Base-by-base conservation (phyloP, 2,797 vertebrate genomes). In the Pseudochirops corinnae region DNA sequence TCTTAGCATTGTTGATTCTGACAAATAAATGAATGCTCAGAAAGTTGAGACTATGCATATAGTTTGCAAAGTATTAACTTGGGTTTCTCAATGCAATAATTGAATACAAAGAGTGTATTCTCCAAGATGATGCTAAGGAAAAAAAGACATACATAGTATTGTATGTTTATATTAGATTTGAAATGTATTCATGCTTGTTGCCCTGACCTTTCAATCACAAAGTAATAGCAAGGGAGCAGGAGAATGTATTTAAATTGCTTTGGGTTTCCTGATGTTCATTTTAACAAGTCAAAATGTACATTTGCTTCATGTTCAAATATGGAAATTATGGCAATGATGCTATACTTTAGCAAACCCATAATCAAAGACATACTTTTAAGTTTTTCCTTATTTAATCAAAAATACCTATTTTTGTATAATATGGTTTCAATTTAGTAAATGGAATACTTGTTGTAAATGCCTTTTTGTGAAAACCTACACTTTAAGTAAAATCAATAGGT, bases 321-420 rank as follows among this genome's bases (percentile, higher is more conserved):
- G 1, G 10, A 97, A 98, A 97, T 96, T 67, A 94, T 74, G 31
- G 18, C 96, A 97, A 97, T 24, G 94, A 33, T 62, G 58, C 92
- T 98, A 95, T 92, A 97, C 92, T 98, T 97, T 95, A 96, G 29
- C 21, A 94, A 95, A 95, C 50, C 95, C 0, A 0, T 91, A 94
- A 92, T 95, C 50, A 0, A 74, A 96, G 50, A 28, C 82, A 90
- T 74, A 2, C 93, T 98, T 97, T 95, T 96, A 92, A 96, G 92
- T 94, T 97, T 14, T 92, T 96, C 55, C 14, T 46, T 33, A 93
- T 96, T 94, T 96, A 96, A 96, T 95, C 96, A 97, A 98, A 97
- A 92, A 62, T 74, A 87, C 74, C 1, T 0, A 90, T 96, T 96
- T 96, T 56, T 18, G 60, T 91, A 14, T 24, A 33, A n/a, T 87